phyloP scores from a whole-genome alignment of 2,888 invertebrate genomes.

The Lymantria dispar region DNA sequence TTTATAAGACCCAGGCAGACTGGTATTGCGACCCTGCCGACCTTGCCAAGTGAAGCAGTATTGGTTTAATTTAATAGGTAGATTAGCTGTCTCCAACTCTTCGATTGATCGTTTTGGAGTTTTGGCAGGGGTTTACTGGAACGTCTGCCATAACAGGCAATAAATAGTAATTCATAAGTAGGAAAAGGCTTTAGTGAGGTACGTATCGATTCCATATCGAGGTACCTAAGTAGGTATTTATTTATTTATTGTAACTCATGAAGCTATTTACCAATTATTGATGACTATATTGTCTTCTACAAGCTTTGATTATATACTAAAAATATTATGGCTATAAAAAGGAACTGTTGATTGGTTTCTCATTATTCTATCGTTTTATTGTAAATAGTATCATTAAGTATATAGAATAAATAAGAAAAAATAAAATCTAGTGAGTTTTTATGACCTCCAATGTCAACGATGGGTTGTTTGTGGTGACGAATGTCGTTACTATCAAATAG shows the following conservation, averaged over 20 bases:
- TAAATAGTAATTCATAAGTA: too few species aligned
- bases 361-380: constrained; percentile 29
- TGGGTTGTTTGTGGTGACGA: too few species aligned
- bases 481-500: too few species aligned
- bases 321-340: constrained; percentile 11
- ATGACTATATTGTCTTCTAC: background rate
- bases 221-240: constrained; percentile 4
- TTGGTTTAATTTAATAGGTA: background rate
- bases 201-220: too few species aligned
- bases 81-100: background rate
- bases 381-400: constrained; percentile 39
- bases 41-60: too few species aligned
- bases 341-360: constrained; percentile 27
- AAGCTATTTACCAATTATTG: constrained; percentile 1
- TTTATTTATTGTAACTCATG: constrained; percentile 6
- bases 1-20: too few species aligned
- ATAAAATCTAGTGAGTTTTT: background rate
- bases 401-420: constrained; percentile 23
- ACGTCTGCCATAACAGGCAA: too few species aligned
- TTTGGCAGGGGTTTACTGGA: too few species aligned
- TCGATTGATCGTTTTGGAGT: background rate
- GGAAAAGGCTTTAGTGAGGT: too few species aligned
- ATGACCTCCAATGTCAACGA: background rate
- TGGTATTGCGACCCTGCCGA: too few species aligned
- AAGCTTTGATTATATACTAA: background rate